Base-by-base conservation (phyloP, 2,797 vertebrate genomes). In the Notoglanidium macrostoma region DNA sequence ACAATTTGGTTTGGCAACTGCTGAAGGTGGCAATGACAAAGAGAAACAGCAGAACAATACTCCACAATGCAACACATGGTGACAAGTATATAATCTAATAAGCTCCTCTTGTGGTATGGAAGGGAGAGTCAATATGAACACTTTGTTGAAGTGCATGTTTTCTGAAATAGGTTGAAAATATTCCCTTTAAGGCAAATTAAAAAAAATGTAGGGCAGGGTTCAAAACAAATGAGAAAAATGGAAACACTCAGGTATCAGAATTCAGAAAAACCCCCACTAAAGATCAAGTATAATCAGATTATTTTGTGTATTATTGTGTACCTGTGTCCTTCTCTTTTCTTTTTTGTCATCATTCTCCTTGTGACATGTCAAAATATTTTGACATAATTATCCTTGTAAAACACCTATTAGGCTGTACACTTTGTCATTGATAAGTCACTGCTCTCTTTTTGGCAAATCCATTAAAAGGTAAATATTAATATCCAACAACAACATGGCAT, bases 401-500 rank as follows among this genome's bases (percentile, higher is more conserved):
- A 55, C 8, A 55, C 35, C 0, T 78, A 2, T 21, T 51, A n/a
- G 46, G 44, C 74, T 14, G 35, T 49, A 11, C 12, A 46, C 19
- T 46, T 74, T 74, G 21, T 74, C 72, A 74, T 0, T 51, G 44
- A 76, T 32, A 76, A 29, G 32, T 79, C 55, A 40, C 19, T 40
- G 54, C 21, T 57, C 32, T 40, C 55, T 79, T 79, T 35, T 35
- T 78, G 51, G 32, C 35, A 78, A 54, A 55, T 76, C 10, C 12
- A 76, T 78, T 51, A 3, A 78, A 59, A 59, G 11, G 40, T 19
- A 59, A 78, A 80, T 59, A 80, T 40, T 61, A 14, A 23, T 40
- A 80, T 10, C 54, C 19, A 40, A 54, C 49, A 77, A 77, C 29
- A 79, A 81, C 57, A 44, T 81, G 57, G 21, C 59, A 61, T 81